A percentile compares a stretch with the other conserved stretches of the same genome.
Evolutionary conservation across 2,113 vertebrate species (phyloP).

Genomic region (Lathamus discolor): DNA sequence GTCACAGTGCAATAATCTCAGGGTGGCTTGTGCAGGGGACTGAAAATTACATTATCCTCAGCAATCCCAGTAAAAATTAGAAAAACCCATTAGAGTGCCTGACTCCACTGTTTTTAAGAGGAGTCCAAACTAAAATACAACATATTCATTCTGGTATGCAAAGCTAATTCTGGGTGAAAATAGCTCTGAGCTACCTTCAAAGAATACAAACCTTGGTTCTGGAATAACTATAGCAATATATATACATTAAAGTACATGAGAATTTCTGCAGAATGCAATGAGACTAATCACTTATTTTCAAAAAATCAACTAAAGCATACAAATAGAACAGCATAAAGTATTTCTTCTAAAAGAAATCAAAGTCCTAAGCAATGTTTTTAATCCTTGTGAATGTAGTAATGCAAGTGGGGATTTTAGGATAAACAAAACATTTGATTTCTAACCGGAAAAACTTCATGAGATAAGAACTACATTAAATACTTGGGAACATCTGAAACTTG

Average conservation of each 20-base stretch:
- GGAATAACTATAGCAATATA: background rate
- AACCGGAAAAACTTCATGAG: background rate
- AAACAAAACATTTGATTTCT: background rate
- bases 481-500: background rate
- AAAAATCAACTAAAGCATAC: background rate
- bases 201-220: background rate
- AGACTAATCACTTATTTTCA: background rate
- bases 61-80: background rate
- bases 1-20: background rate
- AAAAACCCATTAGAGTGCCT: background rate
- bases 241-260: background rate
- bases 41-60: background rate
- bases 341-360: background rate
- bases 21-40: background rate
- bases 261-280: background rate
- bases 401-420: background rate
- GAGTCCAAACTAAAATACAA: background rate
- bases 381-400: background rate
- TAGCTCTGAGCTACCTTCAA: background rate
- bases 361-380: background rate
- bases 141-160: background rate
- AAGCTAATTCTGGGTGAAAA: background rate
- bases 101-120: background rate
- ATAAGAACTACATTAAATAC: background rate
- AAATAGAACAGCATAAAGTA: background rate